phyloP scores from a whole-genome alignment of 2,797 vertebrate species.

The Taenioides sp. region DNA sequence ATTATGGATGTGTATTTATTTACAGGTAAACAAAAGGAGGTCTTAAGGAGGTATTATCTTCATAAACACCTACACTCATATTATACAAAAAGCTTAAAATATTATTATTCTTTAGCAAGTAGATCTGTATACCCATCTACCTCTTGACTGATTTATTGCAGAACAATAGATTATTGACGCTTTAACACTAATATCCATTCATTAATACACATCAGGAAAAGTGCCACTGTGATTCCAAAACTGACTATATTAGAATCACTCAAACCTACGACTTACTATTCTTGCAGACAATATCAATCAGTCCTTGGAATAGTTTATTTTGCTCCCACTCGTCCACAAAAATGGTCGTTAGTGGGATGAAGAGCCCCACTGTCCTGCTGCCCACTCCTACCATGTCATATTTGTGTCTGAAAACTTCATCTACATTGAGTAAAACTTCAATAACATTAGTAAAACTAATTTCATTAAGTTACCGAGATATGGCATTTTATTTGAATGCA shows the following conservation, averaged over 20 bases:
- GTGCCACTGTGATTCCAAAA: constrained; percentile 48
- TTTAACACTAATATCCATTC: constrained; percentile 59
- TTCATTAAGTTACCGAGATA: too few relatives aligned
- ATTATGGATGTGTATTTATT: too few relatives aligned
- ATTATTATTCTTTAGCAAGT: too few relatives aligned
- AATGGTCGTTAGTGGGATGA: constrained; percentile 42
- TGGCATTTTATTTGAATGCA: too few relatives aligned
- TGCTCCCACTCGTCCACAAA: constrained; percentile 57
- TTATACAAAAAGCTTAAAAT: too few relatives aligned
- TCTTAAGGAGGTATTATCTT: too few relatives aligned
- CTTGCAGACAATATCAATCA: neutral
- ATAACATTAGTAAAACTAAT: too few relatives aligned
- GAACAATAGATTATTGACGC: constrained; percentile 59
- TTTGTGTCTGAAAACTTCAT: constrained; percentile 28
- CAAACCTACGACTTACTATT: constrained; percentile 23
- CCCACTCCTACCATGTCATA: constrained; percentile 33
- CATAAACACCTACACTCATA: too few relatives aligned
- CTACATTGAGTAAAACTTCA: constrained; percentile 34
- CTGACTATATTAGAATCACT: constrained; percentile 47
- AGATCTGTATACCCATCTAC: neutral
- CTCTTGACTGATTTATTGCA: neutral
- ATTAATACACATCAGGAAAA: constrained; percentile 72
- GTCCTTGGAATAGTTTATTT: constrained; percentile 27
- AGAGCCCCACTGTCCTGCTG: constrained; percentile 53
- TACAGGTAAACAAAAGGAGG: too few relatives aligned